Conservation (phyloP, 2,888 invertebrate genomes). For the Brachyptera risi region DNA sequence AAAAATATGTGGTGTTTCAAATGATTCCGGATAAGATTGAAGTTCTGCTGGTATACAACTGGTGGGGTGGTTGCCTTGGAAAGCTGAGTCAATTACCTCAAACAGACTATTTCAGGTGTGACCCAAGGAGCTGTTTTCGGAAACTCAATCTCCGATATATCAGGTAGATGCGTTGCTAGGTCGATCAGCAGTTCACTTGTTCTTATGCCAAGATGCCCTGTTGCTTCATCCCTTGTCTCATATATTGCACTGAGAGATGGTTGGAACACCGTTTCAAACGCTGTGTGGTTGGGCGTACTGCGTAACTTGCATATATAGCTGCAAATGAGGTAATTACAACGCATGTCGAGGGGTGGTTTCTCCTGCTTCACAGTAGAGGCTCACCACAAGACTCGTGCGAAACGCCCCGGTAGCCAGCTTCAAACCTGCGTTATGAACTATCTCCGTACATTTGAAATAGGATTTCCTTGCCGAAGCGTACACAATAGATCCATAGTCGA, state of each 20-base stretch:
- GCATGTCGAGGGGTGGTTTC: neutral
- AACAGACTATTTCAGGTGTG: neutral
- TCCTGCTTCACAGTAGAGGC: neutral
- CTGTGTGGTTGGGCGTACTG: neutral
- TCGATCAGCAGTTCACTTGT: too few relatives aligned
- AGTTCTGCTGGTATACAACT: neutral
- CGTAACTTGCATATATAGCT: neutral
- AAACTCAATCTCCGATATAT: too few relatives aligned
- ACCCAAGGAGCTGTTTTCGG: neutral
- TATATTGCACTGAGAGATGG: neutral
- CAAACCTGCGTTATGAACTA: neutral
- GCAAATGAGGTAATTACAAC: neutral
- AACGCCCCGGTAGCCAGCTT: neutral
- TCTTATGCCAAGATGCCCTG: too few relatives aligned
- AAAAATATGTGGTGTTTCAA: neutral
- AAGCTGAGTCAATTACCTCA: neutral
- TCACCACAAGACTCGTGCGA: slow-evolving; percentile 14
- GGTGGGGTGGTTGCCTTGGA: neutral
- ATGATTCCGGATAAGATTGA: neutral
- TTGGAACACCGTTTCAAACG: neutral
- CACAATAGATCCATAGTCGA: slow-evolving; percentile 1
- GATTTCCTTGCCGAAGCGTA: neutral
- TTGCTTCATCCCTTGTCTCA: too few relatives aligned
- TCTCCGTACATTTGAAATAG: neutral
- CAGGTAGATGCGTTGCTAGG: too few relatives aligned